phyloP scores from a whole-genome alignment of 2,797 vertebrate genomes.

The Argentina silus region DNA sequence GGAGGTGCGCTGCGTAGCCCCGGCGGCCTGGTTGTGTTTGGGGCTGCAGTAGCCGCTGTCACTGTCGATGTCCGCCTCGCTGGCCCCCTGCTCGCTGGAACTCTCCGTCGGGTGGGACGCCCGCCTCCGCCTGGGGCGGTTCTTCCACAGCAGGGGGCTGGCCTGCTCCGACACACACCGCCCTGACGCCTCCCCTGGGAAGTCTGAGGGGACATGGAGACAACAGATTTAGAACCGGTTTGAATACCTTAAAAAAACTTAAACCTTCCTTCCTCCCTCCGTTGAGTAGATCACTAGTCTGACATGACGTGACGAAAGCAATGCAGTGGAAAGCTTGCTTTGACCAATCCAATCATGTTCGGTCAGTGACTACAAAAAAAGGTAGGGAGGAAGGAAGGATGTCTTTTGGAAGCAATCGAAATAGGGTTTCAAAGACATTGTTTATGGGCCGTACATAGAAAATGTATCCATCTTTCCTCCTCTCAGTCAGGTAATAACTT shows the following conservation, averaged over 20 bases:
- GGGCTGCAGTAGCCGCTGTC: constrained; percentile 98
- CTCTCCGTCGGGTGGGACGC: constrained; percentile 88
- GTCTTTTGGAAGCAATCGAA: too few relatives aligned
- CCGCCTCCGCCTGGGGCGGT: constrained; percentile 84
- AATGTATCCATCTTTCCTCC: too few relatives aligned
- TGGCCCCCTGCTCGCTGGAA: constrained; percentile 90
- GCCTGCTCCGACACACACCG: constrained; percentile 83
- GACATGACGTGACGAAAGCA: too few relatives aligned
- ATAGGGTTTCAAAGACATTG: too few relatives aligned
- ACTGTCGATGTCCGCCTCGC: constrained; percentile 97
- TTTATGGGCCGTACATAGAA: too few relatives aligned
- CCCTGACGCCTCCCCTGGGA: constrained; percentile 87
- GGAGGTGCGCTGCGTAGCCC: constrained; percentile 52
- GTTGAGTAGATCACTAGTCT: too few relatives aligned
- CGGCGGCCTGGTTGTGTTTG: constrained; percentile 86
- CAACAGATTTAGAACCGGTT: not conserved
- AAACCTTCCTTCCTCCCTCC: too few relatives aligned
- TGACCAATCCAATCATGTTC: too few relatives aligned
- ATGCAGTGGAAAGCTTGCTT: not conserved
- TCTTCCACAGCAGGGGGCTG: constrained; percentile 86
- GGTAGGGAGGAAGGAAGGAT: not conserved
- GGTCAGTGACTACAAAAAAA: too few relatives aligned
- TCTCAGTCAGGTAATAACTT: too few relatives aligned
- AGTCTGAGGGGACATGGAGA: constrained; percentile 76
- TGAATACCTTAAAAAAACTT: not conserved